Conservation (phyloP, 2,888 invertebrate species). For the Boloria euphrosyne region DNA sequence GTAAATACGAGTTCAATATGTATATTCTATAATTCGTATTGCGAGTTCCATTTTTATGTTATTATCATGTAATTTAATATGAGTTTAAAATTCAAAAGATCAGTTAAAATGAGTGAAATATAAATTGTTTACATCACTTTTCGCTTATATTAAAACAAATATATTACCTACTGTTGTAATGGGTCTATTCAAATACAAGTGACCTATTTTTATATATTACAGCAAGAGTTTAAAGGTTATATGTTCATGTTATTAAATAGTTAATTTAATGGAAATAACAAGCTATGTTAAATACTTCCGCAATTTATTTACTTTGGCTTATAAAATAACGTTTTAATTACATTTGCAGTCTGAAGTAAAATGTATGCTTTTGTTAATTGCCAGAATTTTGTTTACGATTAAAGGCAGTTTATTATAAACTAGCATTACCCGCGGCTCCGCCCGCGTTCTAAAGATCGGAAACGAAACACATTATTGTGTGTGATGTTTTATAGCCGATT, state of each 20-base stretch:
- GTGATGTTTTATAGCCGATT: no score
- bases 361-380: conserved; percentile 12
- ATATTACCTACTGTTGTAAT: no score
- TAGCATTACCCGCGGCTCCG: no score
- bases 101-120: no score
- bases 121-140: no score
- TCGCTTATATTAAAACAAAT: no score
- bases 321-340: conserved; percentile 12
- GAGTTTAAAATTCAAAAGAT: no score
- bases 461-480: no score
- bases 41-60: not conserved
- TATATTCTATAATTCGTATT: not conserved
- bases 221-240: no score
- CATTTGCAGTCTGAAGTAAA: not conserved
- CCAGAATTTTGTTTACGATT: not conserved
- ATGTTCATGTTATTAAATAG: conserved; percentile 2
- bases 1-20: not conserved
- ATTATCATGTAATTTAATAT: not conserved
- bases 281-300: not conserved
- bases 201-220: no score
- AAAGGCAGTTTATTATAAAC: not conserved
- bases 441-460: no score
- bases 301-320: conserved; percentile 3
- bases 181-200: not conserved
- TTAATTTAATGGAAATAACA: conserved; percentile 5